Evolutionary conservation across 2,797 vertebrate genomes (phyloP).

Genomic region (Acrossocheilus wenchowensis): DNA sequence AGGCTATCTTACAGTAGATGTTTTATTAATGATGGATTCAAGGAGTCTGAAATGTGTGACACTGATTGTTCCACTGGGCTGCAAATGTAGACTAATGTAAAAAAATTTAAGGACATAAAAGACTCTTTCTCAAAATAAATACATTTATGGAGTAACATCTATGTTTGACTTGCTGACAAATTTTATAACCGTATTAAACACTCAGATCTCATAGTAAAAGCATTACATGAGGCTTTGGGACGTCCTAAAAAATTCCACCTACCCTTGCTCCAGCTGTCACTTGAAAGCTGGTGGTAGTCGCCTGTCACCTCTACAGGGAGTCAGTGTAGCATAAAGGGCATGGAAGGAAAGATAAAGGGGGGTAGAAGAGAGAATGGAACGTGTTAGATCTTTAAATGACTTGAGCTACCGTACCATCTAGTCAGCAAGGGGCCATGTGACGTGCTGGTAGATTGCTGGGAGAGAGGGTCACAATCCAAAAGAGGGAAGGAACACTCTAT

Average conservation of each 20-base stretch:
- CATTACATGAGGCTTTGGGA: slow-evolving; percentile 40
- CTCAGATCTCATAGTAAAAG: neutral
- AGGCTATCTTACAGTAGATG: neutral
- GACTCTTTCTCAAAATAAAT: neutral
- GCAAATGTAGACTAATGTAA: neutral
- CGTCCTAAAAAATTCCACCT: slow-evolving; percentile 80
- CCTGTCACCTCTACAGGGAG: slow-evolving; percentile 52
- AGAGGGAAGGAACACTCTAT: slow-evolving; percentile 5
- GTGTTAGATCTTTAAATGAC: slow-evolving; percentile 39
- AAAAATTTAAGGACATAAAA: neutral
- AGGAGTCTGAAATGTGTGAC: neutral
- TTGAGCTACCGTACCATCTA: slow-evolving; percentile 23
- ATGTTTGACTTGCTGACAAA: neutral
- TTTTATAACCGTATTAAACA: neutral
- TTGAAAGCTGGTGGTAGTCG: slow-evolving; percentile 67
- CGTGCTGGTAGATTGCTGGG: slow-evolving; percentile 7
- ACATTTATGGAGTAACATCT: neutral
- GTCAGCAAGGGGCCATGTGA: slow-evolving; percentile 5
- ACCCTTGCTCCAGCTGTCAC: slow-evolving; percentile 84
- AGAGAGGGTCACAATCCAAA: slow-evolving; percentile 39
- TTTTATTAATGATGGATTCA: neutral
- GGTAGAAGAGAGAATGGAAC: slow-evolving; percentile 40
- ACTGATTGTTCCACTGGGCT: neutral
- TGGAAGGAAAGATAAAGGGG: slow-evolving; percentile 36
- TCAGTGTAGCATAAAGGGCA: slow-evolving; percentile 45